Conservation (phyloP, 2,113 vertebrate genomes). For the Rhipidura dahli region DNA sequence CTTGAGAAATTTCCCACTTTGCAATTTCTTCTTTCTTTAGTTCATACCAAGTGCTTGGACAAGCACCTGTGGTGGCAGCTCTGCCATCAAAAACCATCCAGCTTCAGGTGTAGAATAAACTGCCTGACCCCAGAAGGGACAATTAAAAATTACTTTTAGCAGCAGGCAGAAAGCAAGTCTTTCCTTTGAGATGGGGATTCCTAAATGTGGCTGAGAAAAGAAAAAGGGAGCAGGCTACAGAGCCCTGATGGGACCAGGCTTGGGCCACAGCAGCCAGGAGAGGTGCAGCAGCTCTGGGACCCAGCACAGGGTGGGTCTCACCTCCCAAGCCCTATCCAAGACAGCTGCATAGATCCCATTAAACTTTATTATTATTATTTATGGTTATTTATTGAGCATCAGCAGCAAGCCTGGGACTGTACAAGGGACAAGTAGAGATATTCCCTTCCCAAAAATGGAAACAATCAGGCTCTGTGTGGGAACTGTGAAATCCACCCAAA, state of each 20-base stretch:
- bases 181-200: background rate
- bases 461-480: background rate
- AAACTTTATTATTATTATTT: background rate
- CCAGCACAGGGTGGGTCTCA: background rate
- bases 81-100: background rate
- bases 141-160: background rate
- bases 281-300: background rate
- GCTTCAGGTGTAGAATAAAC: background rate
- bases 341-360: background rate
- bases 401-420: background rate
- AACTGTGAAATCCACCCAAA: background rate
- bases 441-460: background rate
- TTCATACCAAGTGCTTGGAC: background rate
- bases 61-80: rapidly evolving
- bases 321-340: background rate
- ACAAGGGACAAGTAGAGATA: background rate
- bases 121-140: background rate
- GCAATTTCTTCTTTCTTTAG: background rate
- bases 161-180: background rate
- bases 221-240: background rate
- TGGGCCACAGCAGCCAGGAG: background rate
- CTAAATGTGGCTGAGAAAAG: background rate
- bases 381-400: background rate
- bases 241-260: background rate
- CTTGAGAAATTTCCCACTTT: background rate